These are phyloP conservation scores for Sclerodermus sp. DNA, from an alignment of 2,888 invertebrate genomes.

Conservation along the genomic window DNA sequence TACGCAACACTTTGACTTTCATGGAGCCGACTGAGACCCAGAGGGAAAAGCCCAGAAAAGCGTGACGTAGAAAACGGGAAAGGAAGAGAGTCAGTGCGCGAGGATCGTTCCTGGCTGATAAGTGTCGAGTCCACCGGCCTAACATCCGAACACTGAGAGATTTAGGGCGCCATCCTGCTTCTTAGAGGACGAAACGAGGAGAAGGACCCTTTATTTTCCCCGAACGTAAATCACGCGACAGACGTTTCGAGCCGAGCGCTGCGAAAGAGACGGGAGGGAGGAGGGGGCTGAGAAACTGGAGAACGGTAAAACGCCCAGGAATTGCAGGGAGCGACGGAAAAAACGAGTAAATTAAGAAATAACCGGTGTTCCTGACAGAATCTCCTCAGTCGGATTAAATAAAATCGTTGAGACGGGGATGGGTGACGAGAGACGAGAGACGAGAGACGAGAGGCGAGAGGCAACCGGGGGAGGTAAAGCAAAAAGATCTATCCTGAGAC, in stretches of 20 bases:
- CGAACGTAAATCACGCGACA: constrained; percentile 43
- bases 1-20: too few relatives aligned
- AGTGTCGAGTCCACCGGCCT: not conserved
- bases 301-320: constrained; percentile 1
- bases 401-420: too few relatives aligned
- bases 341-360: too few relatives aligned
- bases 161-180: not conserved
- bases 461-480: too few relatives aligned
- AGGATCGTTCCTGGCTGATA: not conserved
- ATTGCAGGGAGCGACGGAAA: not conserved
- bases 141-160: not conserved
- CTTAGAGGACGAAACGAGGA: not conserved
- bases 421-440: too few relatives aligned
- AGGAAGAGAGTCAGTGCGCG: not conserved
- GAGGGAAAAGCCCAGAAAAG: too few relatives aligned
- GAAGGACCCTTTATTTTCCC: constrained; percentile 33
- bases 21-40: too few relatives aligned
- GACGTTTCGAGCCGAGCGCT: constrained; percentile 22
- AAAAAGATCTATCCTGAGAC: too few relatives aligned
- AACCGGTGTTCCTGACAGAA: too few relatives aligned
- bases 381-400: too few relatives aligned
- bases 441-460: too few relatives aligned
- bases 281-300: not conserved
- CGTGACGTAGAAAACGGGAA: too few relatives aligned
- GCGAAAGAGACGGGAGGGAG: constrained; percentile 5